Conservation (phyloP, 2,888 invertebrate genomes). For the Caenorhabditis afra region DNA sequence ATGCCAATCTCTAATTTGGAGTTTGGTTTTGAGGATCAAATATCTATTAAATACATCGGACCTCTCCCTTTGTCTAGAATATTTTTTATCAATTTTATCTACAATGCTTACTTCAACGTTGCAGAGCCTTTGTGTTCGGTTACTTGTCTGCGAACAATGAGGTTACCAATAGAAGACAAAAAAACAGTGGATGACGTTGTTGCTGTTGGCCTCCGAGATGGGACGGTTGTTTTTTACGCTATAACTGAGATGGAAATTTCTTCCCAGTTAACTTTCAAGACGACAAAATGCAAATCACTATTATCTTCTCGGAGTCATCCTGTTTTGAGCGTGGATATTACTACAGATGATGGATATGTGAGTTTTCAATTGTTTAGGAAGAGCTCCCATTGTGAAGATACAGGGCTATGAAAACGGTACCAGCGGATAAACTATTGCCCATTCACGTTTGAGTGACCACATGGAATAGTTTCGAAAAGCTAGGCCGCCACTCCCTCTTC, state of each 20-base stretch:
- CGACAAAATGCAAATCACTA: conserved; percentile 6
- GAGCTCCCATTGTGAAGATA: too few species aligned
- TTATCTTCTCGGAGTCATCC: neutral
- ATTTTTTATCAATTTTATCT: conserved; percentile 11
- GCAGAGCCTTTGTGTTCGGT: too few species aligned
- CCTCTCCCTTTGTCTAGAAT: too few species aligned
- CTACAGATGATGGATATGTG: conserved; percentile 46
- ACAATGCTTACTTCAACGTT: too few species aligned
- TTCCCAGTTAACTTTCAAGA: conserved; percentile 18
- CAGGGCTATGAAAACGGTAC: too few species aligned
- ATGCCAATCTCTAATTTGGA: too few species aligned
- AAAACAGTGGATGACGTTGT: conserved; percentile 39
- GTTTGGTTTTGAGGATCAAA: too few species aligned
- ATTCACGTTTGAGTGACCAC: too few species aligned
- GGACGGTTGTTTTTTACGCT: conserved; percentile 30
- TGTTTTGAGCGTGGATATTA: conserved; percentile 32
- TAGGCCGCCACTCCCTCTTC: too few species aligned
- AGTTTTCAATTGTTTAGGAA: conserved; percentile 8
- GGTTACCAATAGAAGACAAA: conserved; percentile 30
- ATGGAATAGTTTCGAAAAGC: too few species aligned
- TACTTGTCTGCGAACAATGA: conserved; percentile 24
- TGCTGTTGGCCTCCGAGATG: conserved; percentile 42
- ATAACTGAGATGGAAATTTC: conserved; percentile 30
- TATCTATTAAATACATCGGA: too few species aligned
- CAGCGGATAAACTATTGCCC: too few species aligned